These are phyloP conservation scores for Mustela lutreola DNA, from an alignment of 2,113 vertebrate genomes.

Conservation along the genomic window DNA sequence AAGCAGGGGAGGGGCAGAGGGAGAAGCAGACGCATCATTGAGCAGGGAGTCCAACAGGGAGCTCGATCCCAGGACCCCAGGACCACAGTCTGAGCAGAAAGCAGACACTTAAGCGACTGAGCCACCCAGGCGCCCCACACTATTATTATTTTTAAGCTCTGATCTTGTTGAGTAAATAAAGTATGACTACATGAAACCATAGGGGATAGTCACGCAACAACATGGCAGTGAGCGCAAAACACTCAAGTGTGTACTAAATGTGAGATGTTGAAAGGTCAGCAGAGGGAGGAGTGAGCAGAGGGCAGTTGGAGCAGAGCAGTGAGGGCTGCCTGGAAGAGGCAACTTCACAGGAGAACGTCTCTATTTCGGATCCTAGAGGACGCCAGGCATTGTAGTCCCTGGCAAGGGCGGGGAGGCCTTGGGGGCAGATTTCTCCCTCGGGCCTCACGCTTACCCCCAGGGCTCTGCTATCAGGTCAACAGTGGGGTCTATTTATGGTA, in stretches of 20 bases:
- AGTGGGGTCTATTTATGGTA: background rate
- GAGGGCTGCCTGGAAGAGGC: background rate
- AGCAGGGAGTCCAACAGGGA: background rate
- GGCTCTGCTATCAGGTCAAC: background rate
- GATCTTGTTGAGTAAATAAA: background rate
- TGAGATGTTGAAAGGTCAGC: background rate
- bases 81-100: too few relatives aligned
- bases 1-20: background rate
- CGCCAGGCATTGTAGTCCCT: background rate
- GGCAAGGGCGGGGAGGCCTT: background rate
- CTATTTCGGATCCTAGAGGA: background rate
- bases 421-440: background rate
- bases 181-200: background rate
- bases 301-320: background rate
- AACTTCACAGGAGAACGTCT: background rate
- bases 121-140: background rate
- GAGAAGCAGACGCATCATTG: background rate
- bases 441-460: background rate
- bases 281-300: background rate
- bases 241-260: background rate
- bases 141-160: background rate
- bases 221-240: background rate
- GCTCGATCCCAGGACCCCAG: background rate
- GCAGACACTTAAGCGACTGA: background rate
- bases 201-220: background rate